Percentiles rank a stretch among this genome's conserved stretches.
phyloP scores from a whole-genome alignment of 2,888 invertebrate genomes.

The Macrophya annulata region DNA sequence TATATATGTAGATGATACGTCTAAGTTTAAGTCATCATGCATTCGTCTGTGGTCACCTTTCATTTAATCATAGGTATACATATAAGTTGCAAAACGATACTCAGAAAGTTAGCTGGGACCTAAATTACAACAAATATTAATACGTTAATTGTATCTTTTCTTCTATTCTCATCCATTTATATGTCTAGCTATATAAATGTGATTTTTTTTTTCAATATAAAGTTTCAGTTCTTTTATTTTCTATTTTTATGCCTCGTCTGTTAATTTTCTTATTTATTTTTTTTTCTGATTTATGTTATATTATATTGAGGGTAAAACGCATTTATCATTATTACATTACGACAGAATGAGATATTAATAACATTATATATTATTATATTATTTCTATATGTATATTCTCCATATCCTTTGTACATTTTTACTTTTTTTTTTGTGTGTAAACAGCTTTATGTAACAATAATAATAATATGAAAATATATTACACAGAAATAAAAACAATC shows the following conservation, averaged over 20 bases:
- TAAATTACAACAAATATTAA: not conserved
- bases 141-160: not conserved
- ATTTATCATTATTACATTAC: not conserved
- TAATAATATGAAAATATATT: not conserved
- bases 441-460: not conserved
- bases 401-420: constrained; percentile 2
- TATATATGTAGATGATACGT: not conserved
- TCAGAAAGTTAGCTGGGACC: not conserved
- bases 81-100: constrained; percentile 1
- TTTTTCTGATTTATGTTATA: not conserved
- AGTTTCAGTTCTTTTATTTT: not conserved
- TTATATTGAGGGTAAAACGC: not conserved
- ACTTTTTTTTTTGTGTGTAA: not conserved
- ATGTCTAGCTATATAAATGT: not conserved
- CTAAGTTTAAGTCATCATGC: constrained; percentile 12
- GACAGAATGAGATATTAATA: not conserved
- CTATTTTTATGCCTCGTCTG: not conserved
- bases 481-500: not conserved
- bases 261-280: not conserved
- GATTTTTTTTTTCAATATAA: not conserved
- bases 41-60: not conserved
- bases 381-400: not conserved
- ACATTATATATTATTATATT: not conserved
- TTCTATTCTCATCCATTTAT: not conserved
- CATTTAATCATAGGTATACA: not conserved